These are phyloP conservation scores for Schizopygopsis pylzovi DNA, from an alignment of 2,797 vertebrate genomes.

Conservation along the genomic window DNA sequence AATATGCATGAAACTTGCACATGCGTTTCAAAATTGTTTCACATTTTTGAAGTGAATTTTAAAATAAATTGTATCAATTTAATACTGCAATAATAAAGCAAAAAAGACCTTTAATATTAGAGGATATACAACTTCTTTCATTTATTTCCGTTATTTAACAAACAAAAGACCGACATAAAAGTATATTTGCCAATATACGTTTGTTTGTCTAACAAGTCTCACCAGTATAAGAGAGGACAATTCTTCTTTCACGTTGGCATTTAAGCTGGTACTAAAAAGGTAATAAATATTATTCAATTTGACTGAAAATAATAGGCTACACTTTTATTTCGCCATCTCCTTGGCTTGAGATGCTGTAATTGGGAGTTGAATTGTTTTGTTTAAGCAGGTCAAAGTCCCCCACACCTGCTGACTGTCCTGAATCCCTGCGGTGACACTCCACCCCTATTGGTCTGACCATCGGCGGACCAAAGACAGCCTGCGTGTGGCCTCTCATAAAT, in stretches of 20 bases:
- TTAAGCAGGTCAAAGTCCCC: conserved; percentile 52
- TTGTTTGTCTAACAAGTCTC: not conserved
- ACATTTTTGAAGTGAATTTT: not conserved
- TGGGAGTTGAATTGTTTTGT: conserved; percentile 34
- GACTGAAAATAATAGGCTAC: not conserved
- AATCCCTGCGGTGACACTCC: conserved; percentile 68
- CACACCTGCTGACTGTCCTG: conserved; percentile 61
- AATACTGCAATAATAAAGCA: not conserved
- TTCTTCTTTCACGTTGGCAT: not conserved
- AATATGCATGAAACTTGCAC: not conserved
- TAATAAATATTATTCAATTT: not conserved
- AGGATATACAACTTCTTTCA: not conserved
- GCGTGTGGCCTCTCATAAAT: conserved; percentile 73
- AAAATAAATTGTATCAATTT: not conserved
- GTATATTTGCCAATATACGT: not conserved
- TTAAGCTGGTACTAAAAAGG: not conserved
- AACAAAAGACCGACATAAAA: not conserved
- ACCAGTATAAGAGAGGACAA: not conserved
- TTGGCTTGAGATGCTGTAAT: not conserved
- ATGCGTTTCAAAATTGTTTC: not conserved
- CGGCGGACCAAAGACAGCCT: conserved; percentile 67
- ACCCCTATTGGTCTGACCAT: conserved; percentile 79
- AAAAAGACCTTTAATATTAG: not conserved
- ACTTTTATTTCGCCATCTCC: not conserved
- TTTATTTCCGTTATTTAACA: not conserved